Evolutionary conservation across 2,888 invertebrate species (phyloP).

Genomic region (Ceraclea dissimilis): DNA sequence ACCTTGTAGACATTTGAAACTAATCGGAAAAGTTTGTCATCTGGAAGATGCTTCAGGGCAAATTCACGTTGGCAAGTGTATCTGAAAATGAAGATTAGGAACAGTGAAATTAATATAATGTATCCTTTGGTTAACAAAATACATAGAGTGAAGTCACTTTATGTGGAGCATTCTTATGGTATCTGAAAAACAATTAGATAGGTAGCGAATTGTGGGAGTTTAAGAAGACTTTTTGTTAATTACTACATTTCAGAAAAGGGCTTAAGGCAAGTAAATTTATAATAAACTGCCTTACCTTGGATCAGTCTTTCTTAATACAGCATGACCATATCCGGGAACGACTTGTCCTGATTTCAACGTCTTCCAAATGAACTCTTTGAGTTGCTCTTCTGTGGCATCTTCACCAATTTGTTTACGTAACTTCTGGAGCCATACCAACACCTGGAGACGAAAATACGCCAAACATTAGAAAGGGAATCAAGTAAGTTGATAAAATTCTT

Average conservation of each 20-base stretch:
- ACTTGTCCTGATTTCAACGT: constrained; percentile 93
- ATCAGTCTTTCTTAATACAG: constrained; percentile 92
- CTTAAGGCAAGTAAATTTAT: too few species aligned
- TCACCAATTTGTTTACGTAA: constrained; percentile 79
- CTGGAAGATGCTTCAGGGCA: constrained; percentile 85
- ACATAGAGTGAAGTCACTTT: too few species aligned
- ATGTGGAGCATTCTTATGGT: background rate
- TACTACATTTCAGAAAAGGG: too few species aligned
- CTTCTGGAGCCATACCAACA: constrained; percentile 90
- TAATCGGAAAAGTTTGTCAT: constrained; percentile 86
- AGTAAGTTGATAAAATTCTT: too few species aligned
- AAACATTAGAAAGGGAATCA: too few species aligned
- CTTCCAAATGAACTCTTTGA: constrained; percentile 97
- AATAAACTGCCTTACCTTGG: constrained; percentile 44
- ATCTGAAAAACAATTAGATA: background rate
- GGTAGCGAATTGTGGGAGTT: background rate
- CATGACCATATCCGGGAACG: constrained; percentile 96
- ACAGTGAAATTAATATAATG: background rate
- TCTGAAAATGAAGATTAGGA: constrained; percentile 28
- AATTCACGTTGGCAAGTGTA: constrained; percentile 94
- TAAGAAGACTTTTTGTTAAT: background rate
- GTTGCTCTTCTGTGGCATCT: constrained; percentile 78
- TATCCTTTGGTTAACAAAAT: too few species aligned
- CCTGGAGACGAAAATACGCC: constrained; percentile 46
- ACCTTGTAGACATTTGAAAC: constrained; percentile 88